Evolutionary conservation across 1,140 invertebrate species (phyloP), one percentile per base, ranked within the genome.

Genomic region (Metaphire vulgaris): DNA sequence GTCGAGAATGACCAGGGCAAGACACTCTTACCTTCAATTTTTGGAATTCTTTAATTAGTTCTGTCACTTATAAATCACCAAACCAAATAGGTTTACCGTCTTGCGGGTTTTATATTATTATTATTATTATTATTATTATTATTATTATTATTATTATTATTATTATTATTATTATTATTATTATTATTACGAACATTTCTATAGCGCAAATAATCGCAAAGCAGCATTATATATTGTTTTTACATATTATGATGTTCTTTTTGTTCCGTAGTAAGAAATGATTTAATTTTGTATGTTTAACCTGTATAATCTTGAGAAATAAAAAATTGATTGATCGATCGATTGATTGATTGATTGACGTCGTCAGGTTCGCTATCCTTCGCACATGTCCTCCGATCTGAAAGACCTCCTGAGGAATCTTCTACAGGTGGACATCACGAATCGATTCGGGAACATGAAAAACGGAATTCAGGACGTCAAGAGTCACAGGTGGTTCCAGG

Each of bases 391-490:
- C 75, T 87, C 87, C 70, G 97, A 99, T 85, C 87, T 99, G 79
- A 99, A 99, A 87, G 97, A 99, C 87, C 89, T 99, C 77, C 88
- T 99, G 80, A 91, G 96, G 79, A 98, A 99, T 86, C 88, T 99
- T 71, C 89, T 99, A 73, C 97, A 99, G 89, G 96, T 99, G 26
- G 97, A 99, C 87, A 89, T 99, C 78, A 99, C 97, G 74, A 99
- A 99, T 85, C 91, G 97, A 82, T 99, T 95, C 87, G 97, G 97
- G 74, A 99, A 99, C 87, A 87, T 99, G 75, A 99, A 98, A 86
- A 98, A 98, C 81, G 97, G 95, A 74, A 96, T 99, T 16, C 98
- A 98, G 88, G 97, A 99, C 88, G 99, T 99, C 85, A 99, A 99
- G 87, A 93, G 93, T 81, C 97, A 99, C 88, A 98, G 96, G 86